A percentile compares a stretch with the other conserved stretches of the same genome.
phyloP scores from a whole-genome alignment of 2,797 vertebrate genomes.

The Cossypha polioptera region DNA sequence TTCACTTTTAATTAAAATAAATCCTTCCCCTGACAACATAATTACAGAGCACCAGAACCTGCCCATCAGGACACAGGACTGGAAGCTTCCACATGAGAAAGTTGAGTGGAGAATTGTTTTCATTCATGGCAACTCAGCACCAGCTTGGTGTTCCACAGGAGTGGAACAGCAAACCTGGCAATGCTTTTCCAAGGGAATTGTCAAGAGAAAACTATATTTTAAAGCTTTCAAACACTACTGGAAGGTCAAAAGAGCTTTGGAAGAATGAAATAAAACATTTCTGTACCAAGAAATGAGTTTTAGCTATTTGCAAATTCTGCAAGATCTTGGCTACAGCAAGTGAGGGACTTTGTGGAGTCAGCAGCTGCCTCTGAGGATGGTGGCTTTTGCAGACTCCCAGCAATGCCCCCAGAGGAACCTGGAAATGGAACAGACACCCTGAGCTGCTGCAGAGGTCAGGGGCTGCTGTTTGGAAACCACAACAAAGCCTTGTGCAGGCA shows the following conservation, averaged over 20 bases:
- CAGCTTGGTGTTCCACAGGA: neutral
- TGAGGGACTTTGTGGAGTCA: fast-evolving
- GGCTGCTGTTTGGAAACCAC: neutral
- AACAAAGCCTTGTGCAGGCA: neutral
- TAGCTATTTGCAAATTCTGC: neutral
- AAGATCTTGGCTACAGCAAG: neutral
- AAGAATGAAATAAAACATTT: neutral
- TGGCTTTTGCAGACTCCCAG: neutral
- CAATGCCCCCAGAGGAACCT: neutral
- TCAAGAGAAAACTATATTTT: neutral
- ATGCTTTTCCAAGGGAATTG: neutral
- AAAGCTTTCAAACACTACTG: neutral
- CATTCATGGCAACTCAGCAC: neutral
- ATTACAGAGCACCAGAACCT: slow-evolving; percentile 2
- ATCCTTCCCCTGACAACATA: neutral
- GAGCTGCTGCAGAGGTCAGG: neutral
- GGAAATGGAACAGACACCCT: neutral
- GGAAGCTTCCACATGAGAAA: neutral
- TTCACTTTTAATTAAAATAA: neutral
- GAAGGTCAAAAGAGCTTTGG: neutral
- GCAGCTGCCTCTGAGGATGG: neutral
- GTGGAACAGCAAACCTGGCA: neutral
- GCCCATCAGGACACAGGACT: neutral
- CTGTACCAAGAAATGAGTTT: neutral
- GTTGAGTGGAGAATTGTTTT: neutral